phyloP scores from a whole-genome alignment of 2,888 invertebrate genomes.

The Epiblema foenella region DNA sequence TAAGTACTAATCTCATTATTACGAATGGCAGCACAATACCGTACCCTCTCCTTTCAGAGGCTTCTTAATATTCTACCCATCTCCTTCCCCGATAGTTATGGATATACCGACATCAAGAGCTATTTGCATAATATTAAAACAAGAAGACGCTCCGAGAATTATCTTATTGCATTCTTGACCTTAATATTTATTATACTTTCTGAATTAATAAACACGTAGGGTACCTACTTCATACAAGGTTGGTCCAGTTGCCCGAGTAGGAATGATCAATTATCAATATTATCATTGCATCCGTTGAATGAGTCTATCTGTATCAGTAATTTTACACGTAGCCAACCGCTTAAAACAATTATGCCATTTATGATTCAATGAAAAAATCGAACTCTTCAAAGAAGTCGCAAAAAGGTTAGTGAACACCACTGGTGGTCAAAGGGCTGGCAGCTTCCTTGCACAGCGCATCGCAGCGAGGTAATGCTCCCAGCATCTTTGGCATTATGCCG shows the following conservation, averaged over 20 bases:
- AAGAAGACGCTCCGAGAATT: slow-evolving; percentile 35
- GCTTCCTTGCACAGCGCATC: no score
- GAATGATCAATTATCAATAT: background rate
- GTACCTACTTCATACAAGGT: background rate
- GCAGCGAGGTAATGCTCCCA: no score
- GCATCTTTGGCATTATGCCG: no score
- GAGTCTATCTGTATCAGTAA: no score
- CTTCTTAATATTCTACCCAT: slow-evolving; percentile 35
- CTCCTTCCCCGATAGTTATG: slow-evolving; percentile 30
- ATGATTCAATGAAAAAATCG: no score
- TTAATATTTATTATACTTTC: slow-evolving; percentile 20
- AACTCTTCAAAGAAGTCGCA: no score
- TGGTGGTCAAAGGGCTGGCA: no score
- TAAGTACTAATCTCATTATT: slow-evolving; percentile 23
- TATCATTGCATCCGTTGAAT: no score
- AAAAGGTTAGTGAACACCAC: no score
- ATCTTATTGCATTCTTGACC: slow-evolving; percentile 38
- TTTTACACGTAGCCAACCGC: no score
- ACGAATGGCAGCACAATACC: slow-evolving; percentile 25
- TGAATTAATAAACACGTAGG: background rate
- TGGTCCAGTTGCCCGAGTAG: background rate
- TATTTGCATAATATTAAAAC: slow-evolving; percentile 42
- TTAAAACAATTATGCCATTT: no score
- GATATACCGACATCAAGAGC: slow-evolving; percentile 35
- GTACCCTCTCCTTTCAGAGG: slow-evolving; percentile 17